Base-by-base conservation (phyloP, 2,797 vertebrate genomes). In the Chromobotia macracanthus region DNA sequence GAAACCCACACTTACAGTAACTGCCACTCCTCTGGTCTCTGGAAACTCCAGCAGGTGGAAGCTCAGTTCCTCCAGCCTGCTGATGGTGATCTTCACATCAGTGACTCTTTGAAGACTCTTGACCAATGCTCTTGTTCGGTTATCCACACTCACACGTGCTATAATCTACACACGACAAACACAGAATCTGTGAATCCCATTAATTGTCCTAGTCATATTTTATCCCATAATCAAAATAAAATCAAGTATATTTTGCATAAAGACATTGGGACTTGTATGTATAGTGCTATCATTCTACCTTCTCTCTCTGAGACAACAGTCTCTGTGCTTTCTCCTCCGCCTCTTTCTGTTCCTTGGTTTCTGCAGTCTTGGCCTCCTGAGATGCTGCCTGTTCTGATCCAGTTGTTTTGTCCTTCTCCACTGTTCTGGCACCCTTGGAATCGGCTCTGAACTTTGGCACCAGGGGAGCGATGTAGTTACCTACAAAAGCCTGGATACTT, bases 111-210 rank as follows among this genome's bases (percentile, higher is more conserved):
- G 93, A 50, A 99, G 87, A 35, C 95, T 94, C 90, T 96, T 96
- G 64, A 96, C 95, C 89, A 99, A 90, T 0, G 93, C 93, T 90
- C 97, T 92, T 82, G 97, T 99, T 87, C 95, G 92, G 91, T 97
- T 98, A 92, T 99, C 97, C 58, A 98, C 92, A 86, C 96, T 97
- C 82, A 97, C 95, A 87, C 96, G 94, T 80, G 97, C 97, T 89
- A 95, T 97, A 86, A 99, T 99, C 97, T 99, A 64, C 28, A 79
- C 9, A 73, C 11, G 65, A 55, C 5, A 64, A 2, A 48, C 21
- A 71, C 23, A 21, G 1, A 51, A 1, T 0, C 15, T 53, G 46
- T 48, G 18, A n/a, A n/a, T n/a, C 6, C n/a, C n/a, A 19, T 8
- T 6, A 55, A 55, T 5, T 19, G 18, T 19, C 51, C n/a, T 2